phyloP scores from a whole-genome alignment of 2,113 vertebrate genomes.

The Thamnophis sirtalis region DNA sequence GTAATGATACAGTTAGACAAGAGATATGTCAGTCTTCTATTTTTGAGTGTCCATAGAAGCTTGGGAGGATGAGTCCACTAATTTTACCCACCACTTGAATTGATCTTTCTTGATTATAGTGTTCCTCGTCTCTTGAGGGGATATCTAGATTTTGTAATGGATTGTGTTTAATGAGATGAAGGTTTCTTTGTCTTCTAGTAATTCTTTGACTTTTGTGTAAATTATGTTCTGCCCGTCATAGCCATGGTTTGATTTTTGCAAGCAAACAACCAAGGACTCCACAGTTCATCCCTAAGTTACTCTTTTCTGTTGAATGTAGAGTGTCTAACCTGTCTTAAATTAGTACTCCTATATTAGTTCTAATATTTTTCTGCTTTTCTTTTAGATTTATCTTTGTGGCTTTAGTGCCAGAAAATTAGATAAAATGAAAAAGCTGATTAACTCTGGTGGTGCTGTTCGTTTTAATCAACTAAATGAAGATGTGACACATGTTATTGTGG shows the following conservation, averaged over 20 bases:
- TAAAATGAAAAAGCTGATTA: constrained; percentile 87
- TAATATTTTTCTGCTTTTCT: constrained; percentile 28
- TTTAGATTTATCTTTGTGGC: constrained; percentile 88
- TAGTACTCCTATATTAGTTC: neutral
- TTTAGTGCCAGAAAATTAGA: constrained; percentile 86
- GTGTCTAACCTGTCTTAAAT: neutral
- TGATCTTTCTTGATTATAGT: neutral
- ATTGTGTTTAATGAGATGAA: neutral
- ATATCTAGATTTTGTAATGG: neutral
- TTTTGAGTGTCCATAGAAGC: neutral
- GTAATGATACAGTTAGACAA: neutral
- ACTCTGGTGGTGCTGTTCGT: constrained; percentile 84
- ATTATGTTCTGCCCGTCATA: neutral
- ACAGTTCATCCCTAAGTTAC: neutral
- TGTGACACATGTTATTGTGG: constrained; percentile 90
- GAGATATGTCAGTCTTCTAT: neutral
- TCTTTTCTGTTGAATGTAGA: neutral
- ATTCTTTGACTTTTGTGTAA: neutral
- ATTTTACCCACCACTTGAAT: neutral
- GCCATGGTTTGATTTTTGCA: neutral
- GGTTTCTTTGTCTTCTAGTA: neutral
- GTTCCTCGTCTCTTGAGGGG: neutral
- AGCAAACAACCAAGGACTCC: neutral
- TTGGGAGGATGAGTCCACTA: neutral
- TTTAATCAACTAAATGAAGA: constrained; percentile 93